These are phyloP conservation scores for Oscheius onirici DNA, from an alignment of 2,888 invertebrate species.

Conservation along the genomic window DNA sequence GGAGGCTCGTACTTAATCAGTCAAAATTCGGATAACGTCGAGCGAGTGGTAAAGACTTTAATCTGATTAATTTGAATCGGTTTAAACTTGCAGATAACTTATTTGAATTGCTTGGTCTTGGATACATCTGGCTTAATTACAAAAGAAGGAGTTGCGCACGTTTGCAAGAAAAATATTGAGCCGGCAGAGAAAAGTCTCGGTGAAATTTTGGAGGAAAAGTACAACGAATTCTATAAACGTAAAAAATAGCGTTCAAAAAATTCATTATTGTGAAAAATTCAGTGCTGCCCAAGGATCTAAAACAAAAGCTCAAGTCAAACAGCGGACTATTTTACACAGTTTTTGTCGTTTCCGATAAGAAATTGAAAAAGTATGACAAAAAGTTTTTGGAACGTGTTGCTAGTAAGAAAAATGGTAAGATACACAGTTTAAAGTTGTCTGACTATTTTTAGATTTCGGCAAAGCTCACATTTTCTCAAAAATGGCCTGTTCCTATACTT, in stretches of 20 bases:
- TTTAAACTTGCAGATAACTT: background rate
- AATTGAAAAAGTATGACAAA: background rate
- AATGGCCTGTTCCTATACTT: background rate
- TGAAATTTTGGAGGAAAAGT: background rate
- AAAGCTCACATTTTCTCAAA: background rate
- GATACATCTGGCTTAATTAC: background rate
- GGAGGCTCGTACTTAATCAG: constrained; percentile 5
- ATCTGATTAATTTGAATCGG: background rate
- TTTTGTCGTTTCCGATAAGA: background rate
- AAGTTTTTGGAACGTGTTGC: background rate
- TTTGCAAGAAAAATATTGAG: background rate
- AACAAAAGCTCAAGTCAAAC: background rate
- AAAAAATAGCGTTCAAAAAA: no score
- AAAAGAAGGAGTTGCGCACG: constrained; percentile 7
- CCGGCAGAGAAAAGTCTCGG: background rate
- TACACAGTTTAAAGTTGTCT: background rate
- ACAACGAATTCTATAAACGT: background rate
- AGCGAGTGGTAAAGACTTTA: constrained; percentile 3
- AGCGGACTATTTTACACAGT: background rate
- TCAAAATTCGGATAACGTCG: constrained; percentile 2
- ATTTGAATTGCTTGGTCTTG: background rate
- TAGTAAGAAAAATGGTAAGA: background rate
- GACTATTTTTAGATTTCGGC: background rate
- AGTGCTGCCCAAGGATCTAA: background rate
- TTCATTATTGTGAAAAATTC: background rate